A percentile compares a stretch with the other conserved stretches of the same genome.
phyloP scores from a whole-genome alignment of 2,113 vertebrate genomes.

The Blennius ocellaris region DNA sequence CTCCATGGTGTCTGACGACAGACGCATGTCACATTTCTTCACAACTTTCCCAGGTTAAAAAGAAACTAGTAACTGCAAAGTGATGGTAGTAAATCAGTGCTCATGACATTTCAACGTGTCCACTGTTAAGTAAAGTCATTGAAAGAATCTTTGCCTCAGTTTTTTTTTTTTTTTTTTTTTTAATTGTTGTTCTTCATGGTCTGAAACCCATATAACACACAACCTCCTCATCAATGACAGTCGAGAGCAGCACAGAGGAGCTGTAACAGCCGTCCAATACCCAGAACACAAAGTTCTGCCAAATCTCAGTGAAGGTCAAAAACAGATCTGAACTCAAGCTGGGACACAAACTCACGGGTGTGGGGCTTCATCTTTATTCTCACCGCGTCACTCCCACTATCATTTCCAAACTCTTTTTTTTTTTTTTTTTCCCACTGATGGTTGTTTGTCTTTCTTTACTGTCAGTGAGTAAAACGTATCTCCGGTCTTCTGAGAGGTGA shows the following conservation, averaged over 20 bases:
- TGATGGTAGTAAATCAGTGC: neutral
- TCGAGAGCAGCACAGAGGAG: constrained; percentile 20
- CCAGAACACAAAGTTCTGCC: constrained; percentile 55
- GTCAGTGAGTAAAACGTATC: constrained; percentile 22
- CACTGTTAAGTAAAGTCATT: constrained; percentile 16
- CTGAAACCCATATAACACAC: constrained; percentile 33
- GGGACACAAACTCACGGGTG: constrained; percentile 36
- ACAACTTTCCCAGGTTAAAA: too few relatives aligned
- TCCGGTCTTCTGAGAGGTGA: neutral
- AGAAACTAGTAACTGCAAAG: too few relatives aligned
- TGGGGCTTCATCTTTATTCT: constrained; percentile 39
- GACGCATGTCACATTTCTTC: too few relatives aligned
- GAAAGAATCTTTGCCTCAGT: constrained; percentile 12
- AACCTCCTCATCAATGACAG: constrained; percentile 29
- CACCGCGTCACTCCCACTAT: constrained; percentile 22
- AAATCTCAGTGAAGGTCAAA: constrained; percentile 69
- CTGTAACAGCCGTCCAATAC: constrained; percentile 44
- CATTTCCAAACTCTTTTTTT: constrained; percentile 6
- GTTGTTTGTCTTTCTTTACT: constrained; percentile 1
- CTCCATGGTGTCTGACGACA: too few relatives aligned
- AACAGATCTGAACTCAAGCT: constrained; percentile 54
- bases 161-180: constrained; percentile 9
- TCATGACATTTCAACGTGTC: constrained; percentile 1
- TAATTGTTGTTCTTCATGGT: constrained; percentile 30
- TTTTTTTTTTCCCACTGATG: neutral